Percentiles rank a stretch among this genome's conserved stretches.
phyloP scores from a whole-genome alignment of 30 jellyfish, hydroid and myxozoan species.

The Hydractinia echinata region DNA sequence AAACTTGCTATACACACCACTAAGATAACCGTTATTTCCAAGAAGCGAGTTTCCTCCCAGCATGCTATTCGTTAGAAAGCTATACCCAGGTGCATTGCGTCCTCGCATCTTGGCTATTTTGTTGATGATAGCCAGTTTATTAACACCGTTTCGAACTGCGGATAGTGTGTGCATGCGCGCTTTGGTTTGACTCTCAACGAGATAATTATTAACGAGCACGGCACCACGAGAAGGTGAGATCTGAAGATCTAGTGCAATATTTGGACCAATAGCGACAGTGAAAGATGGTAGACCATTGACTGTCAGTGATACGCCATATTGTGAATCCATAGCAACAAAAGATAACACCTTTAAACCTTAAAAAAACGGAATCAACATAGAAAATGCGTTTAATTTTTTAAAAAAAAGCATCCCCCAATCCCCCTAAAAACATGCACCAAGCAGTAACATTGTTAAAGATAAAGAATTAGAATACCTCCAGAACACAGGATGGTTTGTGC shows the following conservation, averaged over 20 bases:
- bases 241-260: conserved; percentile 51
- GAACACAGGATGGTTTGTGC: conserved; percentile 89
- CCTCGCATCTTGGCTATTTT: conserved; percentile 9
- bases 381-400: neutral
- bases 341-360: conserved; percentile 64
- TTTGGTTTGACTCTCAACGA: conserved; percentile 7
- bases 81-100: conserved; percentile 4
- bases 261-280: conserved; percentile 87
- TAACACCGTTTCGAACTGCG: conserved; percentile 4
- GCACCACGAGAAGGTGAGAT: conserved; percentile 69
- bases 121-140: conserved; percentile 1
- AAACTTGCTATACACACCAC: neutral
- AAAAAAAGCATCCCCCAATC: neutral
- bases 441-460: neutral
- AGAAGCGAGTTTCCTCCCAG: conserved; percentile 1
- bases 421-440: conserved; percentile 9
- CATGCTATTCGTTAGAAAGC: conserved; percentile 3
- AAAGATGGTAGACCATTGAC: conserved; percentile 62
- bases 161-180: conserved; percentile 4
- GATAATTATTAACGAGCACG: conserved; percentile 28
- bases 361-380: neutral
- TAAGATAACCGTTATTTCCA: neutral
- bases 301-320: conserved; percentile 73
- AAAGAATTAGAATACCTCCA: conserved; percentile 43
- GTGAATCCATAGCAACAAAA: conserved; percentile 89